Conservation (phyloP, 2,888 invertebrate genomes). For the Julus scandinavius region DNA sequence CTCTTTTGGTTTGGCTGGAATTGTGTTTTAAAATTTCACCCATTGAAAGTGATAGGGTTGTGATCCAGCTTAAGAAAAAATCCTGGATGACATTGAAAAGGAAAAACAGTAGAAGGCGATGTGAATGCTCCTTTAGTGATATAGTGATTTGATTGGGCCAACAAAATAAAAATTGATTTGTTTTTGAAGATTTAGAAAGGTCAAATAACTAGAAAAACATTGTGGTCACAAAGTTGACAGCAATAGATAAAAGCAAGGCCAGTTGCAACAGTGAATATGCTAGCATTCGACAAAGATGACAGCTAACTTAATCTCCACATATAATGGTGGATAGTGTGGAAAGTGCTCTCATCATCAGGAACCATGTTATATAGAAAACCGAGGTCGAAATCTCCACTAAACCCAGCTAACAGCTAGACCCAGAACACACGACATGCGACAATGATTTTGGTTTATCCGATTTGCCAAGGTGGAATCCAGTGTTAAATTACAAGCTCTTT, state of each 20-base stretch:
- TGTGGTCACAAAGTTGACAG: background rate
- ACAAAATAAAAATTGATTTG: background rate
- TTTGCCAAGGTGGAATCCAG: background rate
- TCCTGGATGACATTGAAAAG: no score
- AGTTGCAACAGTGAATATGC: no score
- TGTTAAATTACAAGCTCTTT: background rate
- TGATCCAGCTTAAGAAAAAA: no score
- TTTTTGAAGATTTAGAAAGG: background rate
- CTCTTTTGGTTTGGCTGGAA: no score
- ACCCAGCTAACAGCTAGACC: background rate
- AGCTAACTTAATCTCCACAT: background rate
- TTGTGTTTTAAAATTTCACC: no score
- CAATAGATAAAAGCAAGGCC: background rate
- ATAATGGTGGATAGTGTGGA: background rate
- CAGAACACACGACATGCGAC: background rate
- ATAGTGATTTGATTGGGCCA: background rate
- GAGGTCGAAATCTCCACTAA: background rate
- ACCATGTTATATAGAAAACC: background rate
- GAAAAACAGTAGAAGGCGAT: background rate
- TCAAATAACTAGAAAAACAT: background rate
- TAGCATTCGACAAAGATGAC: background rate
- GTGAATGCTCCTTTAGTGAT: background rate
- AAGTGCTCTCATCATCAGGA: background rate
- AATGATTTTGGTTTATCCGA: background rate
- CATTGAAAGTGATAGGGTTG: no score